Conservation (phyloP, 2,113 vertebrate genomes). For the Periophthalmodon schlosseri region DNA sequence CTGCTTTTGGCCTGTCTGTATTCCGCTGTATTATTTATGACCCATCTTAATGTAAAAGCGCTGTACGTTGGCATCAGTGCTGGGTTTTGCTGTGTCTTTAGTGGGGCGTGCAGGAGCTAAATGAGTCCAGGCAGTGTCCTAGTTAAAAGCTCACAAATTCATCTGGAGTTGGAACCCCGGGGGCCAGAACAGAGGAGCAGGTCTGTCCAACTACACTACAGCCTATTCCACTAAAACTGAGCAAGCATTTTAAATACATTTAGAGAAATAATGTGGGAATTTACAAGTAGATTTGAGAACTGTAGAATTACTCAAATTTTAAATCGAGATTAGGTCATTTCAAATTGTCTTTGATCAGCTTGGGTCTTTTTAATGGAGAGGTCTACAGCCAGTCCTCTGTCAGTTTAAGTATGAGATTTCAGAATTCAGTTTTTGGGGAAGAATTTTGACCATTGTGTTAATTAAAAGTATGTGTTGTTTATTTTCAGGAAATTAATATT, state of each 20-base stretch:
- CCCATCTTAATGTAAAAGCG: neutral
- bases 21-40: neutral
- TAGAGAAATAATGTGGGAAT: neutral
- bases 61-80: neutral
- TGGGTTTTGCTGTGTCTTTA: neutral
- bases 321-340: neutral
- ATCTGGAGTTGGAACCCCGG: constrained; percentile 4
- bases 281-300: neutral
- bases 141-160: constrained; percentile 6
- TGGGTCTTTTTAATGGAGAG: neutral
- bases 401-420: neutral
- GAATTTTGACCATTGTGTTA: neutral
- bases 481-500: too few species aligned
- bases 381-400: neutral
- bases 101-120: neutral
- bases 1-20: too few species aligned
- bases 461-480: too few species aligned
- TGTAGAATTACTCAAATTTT: too few species aligned
- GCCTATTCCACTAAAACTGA: neutral
- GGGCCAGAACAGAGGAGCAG: neutral
- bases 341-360: neutral
- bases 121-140: constrained; percentile 6
- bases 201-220: neutral
- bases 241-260: neutral
- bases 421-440: neutral